Conservation (phyloP, 2,113 vertebrate genomes). For the Nestor notabilis region DNA sequence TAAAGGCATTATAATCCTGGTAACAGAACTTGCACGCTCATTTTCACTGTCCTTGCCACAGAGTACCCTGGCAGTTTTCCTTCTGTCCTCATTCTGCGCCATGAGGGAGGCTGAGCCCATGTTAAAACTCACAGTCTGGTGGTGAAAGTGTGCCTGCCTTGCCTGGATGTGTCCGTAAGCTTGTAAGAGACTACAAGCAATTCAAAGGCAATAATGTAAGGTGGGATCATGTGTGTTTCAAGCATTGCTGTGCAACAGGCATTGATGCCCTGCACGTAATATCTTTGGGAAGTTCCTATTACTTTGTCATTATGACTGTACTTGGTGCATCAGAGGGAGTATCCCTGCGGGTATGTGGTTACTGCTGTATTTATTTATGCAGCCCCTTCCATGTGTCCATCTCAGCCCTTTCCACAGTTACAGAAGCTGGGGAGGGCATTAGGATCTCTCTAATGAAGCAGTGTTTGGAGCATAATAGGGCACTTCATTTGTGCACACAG, state of each 20-base stretch:
- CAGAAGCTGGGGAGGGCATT: neutral
- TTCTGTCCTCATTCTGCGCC: neutral
- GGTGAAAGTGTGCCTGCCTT: neutral
- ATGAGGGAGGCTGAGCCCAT: neutral
- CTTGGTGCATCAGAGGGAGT: neutral
- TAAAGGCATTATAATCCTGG: neutral
- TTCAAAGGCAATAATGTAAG: neutral
- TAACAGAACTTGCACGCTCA: neutral
- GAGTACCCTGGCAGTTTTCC: neutral
- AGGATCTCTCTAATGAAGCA: neutral
- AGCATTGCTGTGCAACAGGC: neutral
- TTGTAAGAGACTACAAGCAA: neutral
- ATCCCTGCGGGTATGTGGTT: neutral
- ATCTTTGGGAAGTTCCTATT: neutral
- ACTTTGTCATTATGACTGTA: neutral
- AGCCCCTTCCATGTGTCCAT: neutral
- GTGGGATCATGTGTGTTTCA: neutral
- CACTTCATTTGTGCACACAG: neutral
- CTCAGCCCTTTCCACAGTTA: neutral
- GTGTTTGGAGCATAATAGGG: neutral
- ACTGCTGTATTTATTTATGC: neutral
- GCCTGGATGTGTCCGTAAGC: neutral
- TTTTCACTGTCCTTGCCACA: neutral
- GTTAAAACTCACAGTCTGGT: rapidly evolving
- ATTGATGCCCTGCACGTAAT: neutral